These are phyloP conservation scores for Campoletis sonorensis DNA, from an alignment of 1,140 invertebrate genomes.

Conservation along the genomic window DNA sequence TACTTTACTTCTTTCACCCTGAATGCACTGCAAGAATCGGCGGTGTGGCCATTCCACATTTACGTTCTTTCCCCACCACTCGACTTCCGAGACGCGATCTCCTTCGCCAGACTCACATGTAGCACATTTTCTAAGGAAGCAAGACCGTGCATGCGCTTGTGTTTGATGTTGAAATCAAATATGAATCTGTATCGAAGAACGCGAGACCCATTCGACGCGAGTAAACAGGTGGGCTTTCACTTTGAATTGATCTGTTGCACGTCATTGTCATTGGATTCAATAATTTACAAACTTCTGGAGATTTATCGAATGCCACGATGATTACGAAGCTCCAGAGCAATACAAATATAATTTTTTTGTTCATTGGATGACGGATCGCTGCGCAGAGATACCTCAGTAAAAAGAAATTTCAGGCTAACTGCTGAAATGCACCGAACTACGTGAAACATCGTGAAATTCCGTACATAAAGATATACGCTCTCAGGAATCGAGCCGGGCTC, in stretches of 20 bases:
- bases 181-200: background rate
- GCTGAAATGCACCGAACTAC: background rate
- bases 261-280: background rate
- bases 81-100: background rate
- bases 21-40: slow-evolving; percentile 4
- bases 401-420: background rate
- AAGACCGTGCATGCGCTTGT: background rate
- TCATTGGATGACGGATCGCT: too few relatives aligned
- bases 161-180: background rate
- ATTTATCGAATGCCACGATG: too few relatives aligned
- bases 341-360: too few relatives aligned
- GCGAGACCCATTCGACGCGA: background rate
- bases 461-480: background rate
- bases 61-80: slow-evolving; percentile 3
- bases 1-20: slow-evolving; percentile 23
- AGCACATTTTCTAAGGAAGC: background rate
- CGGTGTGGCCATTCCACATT: slow-evolving; percentile 5
- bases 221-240: background rate
- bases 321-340: too few relatives aligned
- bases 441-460: background rate
- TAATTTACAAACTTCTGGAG: background rate
- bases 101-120: background rate
- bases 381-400: background rate
- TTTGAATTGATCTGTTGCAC: background rate
- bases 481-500: slow-evolving; percentile 4